phyloP scores from a whole-genome alignment of 1,140 invertebrate genomes.

The Heterodera carotae region DNA sequence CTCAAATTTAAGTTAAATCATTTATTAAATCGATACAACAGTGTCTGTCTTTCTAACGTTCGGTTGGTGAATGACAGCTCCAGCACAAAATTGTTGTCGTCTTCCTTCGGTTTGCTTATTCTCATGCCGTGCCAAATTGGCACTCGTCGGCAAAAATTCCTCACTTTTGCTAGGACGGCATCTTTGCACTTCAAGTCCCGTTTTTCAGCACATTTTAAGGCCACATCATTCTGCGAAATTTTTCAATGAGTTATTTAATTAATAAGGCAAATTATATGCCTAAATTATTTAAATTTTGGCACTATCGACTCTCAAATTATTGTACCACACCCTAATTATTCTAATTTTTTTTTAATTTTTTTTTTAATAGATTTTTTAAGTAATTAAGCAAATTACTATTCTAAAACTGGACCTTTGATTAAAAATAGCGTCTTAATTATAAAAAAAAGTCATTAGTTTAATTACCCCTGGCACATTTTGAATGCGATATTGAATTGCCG shows the following conservation, averaged over 20 bases:
- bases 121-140: not conserved
- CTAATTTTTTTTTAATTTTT: too few species aligned
- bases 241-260: too few species aligned
- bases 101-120: not conserved
- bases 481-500: not conserved
- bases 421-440: too few species aligned
- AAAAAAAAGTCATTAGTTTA: too few species aligned
- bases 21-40: too few species aligned
- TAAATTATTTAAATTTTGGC: too few species aligned
- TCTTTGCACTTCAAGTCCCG: not conserved
- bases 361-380: too few species aligned
- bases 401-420: too few species aligned
- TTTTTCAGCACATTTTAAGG: not conserved
- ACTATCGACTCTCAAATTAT: too few species aligned
- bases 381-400: too few species aligned
- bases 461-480: not conserved
- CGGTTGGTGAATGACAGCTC: not conserved
- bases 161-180: not conserved
- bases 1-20: not conserved
- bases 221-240: not conserved
- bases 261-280: too few species aligned
- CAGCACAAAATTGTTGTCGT: not conserved
- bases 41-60: not conserved
- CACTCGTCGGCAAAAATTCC: not conserved
- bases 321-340: too few species aligned